Evolutionary conservation across 2,113 vertebrate genomes (phyloP).

Genomic region (Microcebus jonahi): DNA sequence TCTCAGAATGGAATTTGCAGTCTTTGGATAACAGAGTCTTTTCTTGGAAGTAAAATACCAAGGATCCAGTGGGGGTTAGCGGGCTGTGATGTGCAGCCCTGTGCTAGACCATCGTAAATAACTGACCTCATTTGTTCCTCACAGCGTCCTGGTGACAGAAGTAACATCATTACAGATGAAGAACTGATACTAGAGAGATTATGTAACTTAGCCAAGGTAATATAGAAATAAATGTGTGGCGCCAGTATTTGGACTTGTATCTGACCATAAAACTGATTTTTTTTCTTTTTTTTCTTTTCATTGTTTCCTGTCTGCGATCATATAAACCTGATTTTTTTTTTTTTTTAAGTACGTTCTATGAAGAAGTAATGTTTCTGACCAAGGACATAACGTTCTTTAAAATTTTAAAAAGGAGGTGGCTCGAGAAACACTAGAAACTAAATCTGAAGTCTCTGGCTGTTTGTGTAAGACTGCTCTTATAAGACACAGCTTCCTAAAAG

Average conservation of each 20-base stretch:
- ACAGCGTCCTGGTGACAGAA: background rate
- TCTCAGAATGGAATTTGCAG: background rate
- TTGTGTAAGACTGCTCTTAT: background rate
- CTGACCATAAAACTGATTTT: background rate
- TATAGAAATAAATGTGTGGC: background rate
- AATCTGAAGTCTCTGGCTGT: background rate
- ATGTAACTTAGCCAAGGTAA: background rate
- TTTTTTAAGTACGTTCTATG: background rate
- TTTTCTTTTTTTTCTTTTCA: too few species aligned
- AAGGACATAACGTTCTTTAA: background rate
- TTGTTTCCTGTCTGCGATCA: too few species aligned
- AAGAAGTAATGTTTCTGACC: background rate
- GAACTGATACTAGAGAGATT: background rate
- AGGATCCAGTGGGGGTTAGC: background rate
- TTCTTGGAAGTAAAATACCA: background rate
- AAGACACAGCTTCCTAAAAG: background rate
- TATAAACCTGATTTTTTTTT: too few species aligned
- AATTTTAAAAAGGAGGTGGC: background rate
- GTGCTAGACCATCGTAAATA: background rate
- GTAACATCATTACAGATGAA: background rate
- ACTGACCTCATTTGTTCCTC: background rate
- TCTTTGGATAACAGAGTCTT: background rate
- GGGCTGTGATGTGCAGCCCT: too few species aligned
- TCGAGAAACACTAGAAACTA: background rate
- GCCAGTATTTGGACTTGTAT: background rate